Conservation (phyloP, 2,113 vertebrate genomes). For the Colistium nudipinnis region DNA sequence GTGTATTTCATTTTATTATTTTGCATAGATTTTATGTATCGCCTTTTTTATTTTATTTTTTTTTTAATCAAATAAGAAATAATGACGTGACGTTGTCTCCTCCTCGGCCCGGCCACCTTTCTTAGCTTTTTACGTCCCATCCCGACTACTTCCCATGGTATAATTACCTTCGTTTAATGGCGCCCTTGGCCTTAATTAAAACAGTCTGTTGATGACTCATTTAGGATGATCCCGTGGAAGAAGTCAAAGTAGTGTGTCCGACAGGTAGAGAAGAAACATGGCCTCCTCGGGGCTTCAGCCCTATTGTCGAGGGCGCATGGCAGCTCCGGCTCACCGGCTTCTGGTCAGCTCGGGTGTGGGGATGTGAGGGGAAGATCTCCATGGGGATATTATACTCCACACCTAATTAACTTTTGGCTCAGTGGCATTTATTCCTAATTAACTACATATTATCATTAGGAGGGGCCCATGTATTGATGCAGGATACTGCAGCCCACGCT, state of each 20-base stretch:
- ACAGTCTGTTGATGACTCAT: slow-evolving; percentile 76
- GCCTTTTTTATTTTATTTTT: slow-evolving; percentile 3
- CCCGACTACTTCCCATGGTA: slow-evolving; percentile 59
- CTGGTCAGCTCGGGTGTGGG: slow-evolving; percentile 58
- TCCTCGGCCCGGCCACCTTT: slow-evolving; percentile 5
- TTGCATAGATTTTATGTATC: too few species aligned
- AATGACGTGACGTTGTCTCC: slow-evolving; percentile 1
- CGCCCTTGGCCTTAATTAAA: slow-evolving; percentile 76
- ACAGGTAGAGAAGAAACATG: slow-evolving; percentile 32
- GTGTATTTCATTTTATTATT: background rate
- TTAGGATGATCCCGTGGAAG: slow-evolving; percentile 61
- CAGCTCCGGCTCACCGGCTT: slow-evolving; percentile 43
- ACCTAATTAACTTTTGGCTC: slow-evolving; percentile 75
- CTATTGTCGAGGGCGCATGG: slow-evolving; percentile 30
- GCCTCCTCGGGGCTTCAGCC: slow-evolving; percentile 39
- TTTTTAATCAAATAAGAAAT: slow-evolving; percentile 8
- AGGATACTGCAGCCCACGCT: slow-evolving; percentile 59
- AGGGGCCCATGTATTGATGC: slow-evolving; percentile 63
- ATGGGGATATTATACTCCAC: slow-evolving; percentile 58
- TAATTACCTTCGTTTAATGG: slow-evolving; percentile 74
- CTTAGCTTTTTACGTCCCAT: slow-evolving; percentile 19
- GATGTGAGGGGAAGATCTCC: slow-evolving; percentile 53
- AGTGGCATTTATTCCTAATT: slow-evolving; percentile 79
- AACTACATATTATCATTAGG: slow-evolving; percentile 74
- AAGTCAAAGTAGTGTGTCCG: slow-evolving; percentile 41